A percentile compares a stretch with the other conserved stretches of the same genome.
Conservation (phyloP, 2,113 vertebrate genomes). For the Pachypanchax playfairii region DNA sequence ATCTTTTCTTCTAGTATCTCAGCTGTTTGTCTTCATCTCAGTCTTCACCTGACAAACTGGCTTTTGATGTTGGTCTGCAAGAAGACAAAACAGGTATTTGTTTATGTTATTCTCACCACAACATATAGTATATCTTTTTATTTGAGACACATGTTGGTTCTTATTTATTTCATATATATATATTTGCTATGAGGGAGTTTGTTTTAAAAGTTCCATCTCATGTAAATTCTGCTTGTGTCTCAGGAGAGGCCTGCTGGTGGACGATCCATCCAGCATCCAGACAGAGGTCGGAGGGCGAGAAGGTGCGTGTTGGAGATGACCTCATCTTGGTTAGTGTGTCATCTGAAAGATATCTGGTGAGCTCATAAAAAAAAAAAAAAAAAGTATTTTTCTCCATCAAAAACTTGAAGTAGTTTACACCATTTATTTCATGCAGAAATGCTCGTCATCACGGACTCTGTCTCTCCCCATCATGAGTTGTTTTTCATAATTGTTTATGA, state of each 20-base stretch:
- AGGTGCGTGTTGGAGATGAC: constrained; percentile 94
- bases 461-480: constrained; percentile 15
- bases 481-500: constrained; percentile 26
- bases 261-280: constrained; percentile 79
- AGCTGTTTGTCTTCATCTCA: constrained; percentile 91
- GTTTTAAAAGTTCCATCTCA: neutral
- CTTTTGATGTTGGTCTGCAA: constrained; percentile 94
- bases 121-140: neutral
- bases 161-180: neutral
- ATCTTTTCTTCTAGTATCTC: constrained; percentile 80
- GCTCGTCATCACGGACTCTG: neutral
- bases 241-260: constrained; percentile 87
- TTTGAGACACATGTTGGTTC: neutral
- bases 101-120: neutral
- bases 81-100: constrained; percentile 87
- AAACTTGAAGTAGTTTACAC: neutral
- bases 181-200: neutral
- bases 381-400: neutral
- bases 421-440: neutral
- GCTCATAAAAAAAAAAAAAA: constrained; percentile 50
- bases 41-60: constrained; percentile 90
- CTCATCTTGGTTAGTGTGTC: constrained; percentile 94
- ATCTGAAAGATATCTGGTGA: constrained; percentile 95
- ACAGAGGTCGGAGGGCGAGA: constrained; percentile 93
- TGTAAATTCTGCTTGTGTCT: constrained; percentile 1